Evolutionary conservation across 2,888 invertebrate species (phyloP), one percentile per base, ranked within the genome.

Genomic region (Deilephila elpenor): DNA sequence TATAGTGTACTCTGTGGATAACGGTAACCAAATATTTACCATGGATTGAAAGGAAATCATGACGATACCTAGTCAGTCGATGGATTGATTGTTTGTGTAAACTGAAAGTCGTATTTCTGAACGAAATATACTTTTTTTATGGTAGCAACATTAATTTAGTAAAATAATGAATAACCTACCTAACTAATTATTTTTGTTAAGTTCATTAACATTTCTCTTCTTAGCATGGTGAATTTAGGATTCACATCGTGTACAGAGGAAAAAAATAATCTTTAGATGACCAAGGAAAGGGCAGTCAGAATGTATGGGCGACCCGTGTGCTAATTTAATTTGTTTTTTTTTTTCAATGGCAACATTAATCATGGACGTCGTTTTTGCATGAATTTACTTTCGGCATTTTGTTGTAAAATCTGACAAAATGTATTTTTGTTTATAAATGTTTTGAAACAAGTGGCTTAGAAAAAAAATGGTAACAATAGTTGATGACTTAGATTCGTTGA

Each of bases 381-480:
- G 82, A 89, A 81, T 76, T 80, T 76, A 74, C 78, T 86, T 86
- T 87, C 89, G 89, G 89, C 88, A 86, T 87, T 89, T 86, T 84
- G 86, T 84, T 86, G 83, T 84, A 84, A 84, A 84, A 81, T 83
- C 83, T 75, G 80, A 77, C 78, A 88, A 89, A 90, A 91, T 91
- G 90, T 88, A 86, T 87, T 82, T 86, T 84, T 89, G 85, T 80
- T 82, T 79, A 76, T 82, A 83, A 83, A 83, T 81, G 82, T 75
- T 78, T 73, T 71, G 62, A 73, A 72, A 73, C 70, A 53, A 73
- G 56, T 71, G 72, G 72, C 70, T 75, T 84, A 87, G 82, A 84
- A 90, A 88, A 94, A 67, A 93, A 93, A 94, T 94, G 94, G 94
- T 93, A 93, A 94, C 94, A 92, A 92, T 94, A 90, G 93, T 90